These are phyloP conservation scores for Ovis aries DNA, from an alignment of 2,113 vertebrate genomes.

Conservation along the genomic window DNA sequence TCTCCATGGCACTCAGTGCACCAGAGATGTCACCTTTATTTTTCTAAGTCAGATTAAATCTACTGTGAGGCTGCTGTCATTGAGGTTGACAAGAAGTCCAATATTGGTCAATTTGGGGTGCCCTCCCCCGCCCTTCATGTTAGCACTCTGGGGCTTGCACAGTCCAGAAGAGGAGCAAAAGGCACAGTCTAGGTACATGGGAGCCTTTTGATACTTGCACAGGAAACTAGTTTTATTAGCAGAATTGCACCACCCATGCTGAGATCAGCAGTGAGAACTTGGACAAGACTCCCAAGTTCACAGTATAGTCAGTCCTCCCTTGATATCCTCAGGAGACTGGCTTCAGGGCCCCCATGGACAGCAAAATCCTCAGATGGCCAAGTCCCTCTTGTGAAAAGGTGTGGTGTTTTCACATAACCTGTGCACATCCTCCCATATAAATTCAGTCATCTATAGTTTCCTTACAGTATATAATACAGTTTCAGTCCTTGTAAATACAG, in stretches of 20 bases:
- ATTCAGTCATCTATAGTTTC: background rate
- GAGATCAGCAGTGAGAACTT: background rate
- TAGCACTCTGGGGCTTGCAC: background rate
- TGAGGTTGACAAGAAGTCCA: conserved; percentile 1
- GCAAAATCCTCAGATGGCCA: background rate
- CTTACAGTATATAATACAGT: background rate
- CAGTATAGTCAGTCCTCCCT: background rate
- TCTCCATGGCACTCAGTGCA: background rate
- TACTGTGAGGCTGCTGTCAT: background rate
- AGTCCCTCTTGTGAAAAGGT: background rate
- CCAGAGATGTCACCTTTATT: conserved; percentile 28
- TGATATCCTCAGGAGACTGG: background rate
- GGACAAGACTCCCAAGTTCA: background rate
- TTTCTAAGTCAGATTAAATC: conserved; percentile 43
- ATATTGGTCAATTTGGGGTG: background rate
- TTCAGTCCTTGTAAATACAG: background rate
- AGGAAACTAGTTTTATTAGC: background rate
- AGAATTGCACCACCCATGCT: rapidly evolving
- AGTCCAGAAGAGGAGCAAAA: background rate
- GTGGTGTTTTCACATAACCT: background rate
- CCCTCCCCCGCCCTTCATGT: background rate
- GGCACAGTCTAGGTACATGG: background rate
- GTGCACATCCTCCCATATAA: background rate
- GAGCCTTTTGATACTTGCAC: background rate
- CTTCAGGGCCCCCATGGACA: background rate